A percentile compares a stretch with the other conserved stretches of the same genome.
phyloP scores from a whole-genome alignment of 2,888 invertebrate genomes.

The Pomacea canaliculata region DNA sequence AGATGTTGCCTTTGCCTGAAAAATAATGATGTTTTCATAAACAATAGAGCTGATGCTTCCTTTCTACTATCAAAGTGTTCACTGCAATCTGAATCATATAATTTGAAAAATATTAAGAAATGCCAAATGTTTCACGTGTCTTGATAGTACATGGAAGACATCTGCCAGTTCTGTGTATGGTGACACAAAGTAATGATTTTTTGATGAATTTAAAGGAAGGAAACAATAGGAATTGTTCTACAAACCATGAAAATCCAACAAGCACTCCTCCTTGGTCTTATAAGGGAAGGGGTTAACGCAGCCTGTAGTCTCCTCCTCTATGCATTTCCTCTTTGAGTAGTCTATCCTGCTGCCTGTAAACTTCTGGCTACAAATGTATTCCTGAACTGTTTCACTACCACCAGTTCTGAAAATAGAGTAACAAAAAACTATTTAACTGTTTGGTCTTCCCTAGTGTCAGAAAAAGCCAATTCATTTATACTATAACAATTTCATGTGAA shows the following conservation, averaged over 20 bases:
- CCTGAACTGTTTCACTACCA: slow-evolving; percentile 25
- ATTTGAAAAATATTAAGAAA: not conserved
- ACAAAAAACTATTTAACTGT: not conserved
- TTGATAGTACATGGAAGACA: too few species aligned
- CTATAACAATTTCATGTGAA: too few species aligned
- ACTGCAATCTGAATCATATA: not conserved
- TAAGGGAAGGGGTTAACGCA: slow-evolving; percentile 33
- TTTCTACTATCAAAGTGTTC: not conserved
- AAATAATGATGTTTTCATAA: not conserved
- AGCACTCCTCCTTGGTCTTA: slow-evolving; percentile 26
- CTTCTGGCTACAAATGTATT: slow-evolving; percentile 27
- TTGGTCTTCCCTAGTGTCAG: too few species aligned
- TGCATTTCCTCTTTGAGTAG: slow-evolving; percentile 24
- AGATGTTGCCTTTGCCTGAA: slow-evolving; percentile 29
- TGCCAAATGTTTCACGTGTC: too few species aligned
- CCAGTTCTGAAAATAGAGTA: not conserved
- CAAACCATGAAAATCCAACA: slow-evolving; percentile 28
- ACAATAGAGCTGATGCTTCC: not conserved
- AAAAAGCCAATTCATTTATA: too few species aligned
- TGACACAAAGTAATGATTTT: too few species aligned
- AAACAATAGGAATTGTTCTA: too few species aligned
- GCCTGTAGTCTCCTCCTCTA: slow-evolving; percentile 10
- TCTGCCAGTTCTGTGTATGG: too few species aligned
- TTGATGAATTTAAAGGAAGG: too few species aligned
- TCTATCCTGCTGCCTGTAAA: slow-evolving; percentile 28